Percentiles rank a stretch among this genome's conserved stretches.
Conservation (phyloP, 1,140 invertebrate genomes). For the Chrysopa pallens region DNA sequence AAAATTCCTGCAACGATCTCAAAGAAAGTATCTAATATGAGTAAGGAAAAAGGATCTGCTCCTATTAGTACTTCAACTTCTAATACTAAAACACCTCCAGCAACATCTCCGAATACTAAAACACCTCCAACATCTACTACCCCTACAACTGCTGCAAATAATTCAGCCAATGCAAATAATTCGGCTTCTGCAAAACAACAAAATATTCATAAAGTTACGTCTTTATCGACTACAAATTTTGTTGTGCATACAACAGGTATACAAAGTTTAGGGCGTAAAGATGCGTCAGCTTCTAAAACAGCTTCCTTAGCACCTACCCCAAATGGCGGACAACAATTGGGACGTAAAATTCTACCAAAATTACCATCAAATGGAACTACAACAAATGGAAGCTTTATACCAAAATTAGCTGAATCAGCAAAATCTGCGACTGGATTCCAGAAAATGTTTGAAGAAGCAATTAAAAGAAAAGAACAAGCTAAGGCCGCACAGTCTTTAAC, state of each 20-base stretch:
- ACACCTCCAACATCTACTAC: neutral
- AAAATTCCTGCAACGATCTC: neutral
- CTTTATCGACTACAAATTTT: neutral
- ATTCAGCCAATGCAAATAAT: too few species aligned
- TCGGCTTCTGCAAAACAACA: neutral
- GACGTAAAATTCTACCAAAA: neutral
- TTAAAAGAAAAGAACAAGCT: conserved; percentile 8
- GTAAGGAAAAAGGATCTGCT: neutral
- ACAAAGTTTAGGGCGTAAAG: neutral
- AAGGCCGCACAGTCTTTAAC: neutral
- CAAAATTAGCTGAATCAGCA: conserved; percentile 4
- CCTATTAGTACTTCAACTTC: neutral
- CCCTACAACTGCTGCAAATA: neutral
- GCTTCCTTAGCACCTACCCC: neutral
- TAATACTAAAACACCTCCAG: neutral
- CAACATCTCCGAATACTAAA: neutral
- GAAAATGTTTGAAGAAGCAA: conserved; percentile 21
- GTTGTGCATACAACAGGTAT: neutral
- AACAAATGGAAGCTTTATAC: conserved; percentile 2
- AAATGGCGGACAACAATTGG: neutral
- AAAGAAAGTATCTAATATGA: neutral
- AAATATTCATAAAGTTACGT: neutral
- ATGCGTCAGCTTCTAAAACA: neutral
- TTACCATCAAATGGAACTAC: conserved; percentile 7
- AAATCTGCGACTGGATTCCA: conserved; percentile 14